phyloP scores from a whole-genome alignment of 2,113 vertebrate species.

The Origma solitaria region DNA sequence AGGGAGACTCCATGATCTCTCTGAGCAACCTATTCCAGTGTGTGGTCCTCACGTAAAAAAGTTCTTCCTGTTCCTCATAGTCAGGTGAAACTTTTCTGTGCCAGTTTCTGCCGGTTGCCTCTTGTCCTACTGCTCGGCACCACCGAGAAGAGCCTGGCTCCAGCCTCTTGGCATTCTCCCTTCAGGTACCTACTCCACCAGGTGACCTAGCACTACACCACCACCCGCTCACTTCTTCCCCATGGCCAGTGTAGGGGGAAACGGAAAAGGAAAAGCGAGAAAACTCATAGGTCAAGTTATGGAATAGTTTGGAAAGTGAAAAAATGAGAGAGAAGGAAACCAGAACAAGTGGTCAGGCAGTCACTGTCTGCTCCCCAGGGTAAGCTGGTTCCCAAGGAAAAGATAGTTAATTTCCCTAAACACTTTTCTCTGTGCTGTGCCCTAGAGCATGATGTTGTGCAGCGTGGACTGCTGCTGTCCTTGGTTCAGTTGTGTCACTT shows the following conservation, averaged over 20 bases:
- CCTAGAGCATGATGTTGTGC: rapidly evolving
- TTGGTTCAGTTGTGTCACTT: no score
- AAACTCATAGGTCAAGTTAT: rapidly evolving
- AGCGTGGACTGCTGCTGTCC: rapidly evolving
- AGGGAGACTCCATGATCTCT: neutral
- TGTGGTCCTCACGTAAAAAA: neutral
- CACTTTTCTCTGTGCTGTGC: no score
- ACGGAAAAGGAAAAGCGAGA: neutral
- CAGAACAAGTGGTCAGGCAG: rapidly evolving
- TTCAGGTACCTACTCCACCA: neutral
- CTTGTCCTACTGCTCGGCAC: neutral
- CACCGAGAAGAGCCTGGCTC: neutral
- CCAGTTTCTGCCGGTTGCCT: neutral
- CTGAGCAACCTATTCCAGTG: neutral
- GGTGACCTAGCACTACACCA: rapidly evolving
- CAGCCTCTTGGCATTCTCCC: no score
- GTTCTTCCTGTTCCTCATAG: neutral
- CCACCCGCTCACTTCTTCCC: rapidly evolving
- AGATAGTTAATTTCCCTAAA: rapidly evolving
- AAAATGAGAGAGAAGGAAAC: neutral
- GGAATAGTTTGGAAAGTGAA: rapidly evolving
- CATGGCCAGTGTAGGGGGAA: rapidly evolving
- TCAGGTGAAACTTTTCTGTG: no score
- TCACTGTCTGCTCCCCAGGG: rapidly evolving
- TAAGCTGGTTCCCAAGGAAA: neutral